phyloP scores from a whole-genome alignment of 2,113 vertebrate genomes.

The Echinops telfairi region DNA sequence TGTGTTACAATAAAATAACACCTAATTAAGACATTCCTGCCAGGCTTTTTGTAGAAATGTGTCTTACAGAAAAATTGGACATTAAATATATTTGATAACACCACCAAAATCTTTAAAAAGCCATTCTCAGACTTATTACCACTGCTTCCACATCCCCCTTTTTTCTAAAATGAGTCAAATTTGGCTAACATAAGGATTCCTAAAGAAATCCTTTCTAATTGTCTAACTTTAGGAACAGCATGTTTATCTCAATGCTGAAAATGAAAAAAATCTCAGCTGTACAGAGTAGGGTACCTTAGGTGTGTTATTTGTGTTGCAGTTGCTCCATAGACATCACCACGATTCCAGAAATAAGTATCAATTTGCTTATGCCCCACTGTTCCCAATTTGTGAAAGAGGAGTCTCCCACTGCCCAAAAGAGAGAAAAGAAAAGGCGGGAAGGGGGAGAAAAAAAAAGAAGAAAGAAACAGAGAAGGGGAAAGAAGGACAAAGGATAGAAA shows the following conservation, averaged over 20 bases:
- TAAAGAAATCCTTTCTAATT: conserved; percentile 41
- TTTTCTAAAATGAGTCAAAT: conserved; percentile 40
- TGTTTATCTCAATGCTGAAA: conserved; percentile 70
- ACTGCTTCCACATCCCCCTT: conserved; percentile 17
- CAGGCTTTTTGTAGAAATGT: conserved; percentile 38
- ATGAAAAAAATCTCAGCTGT: conserved; percentile 74
- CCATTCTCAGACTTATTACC: conserved; percentile 46
- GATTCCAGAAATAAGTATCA: conserved; percentile 85
- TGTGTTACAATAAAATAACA: conserved; percentile 59
- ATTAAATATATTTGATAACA: conserved; percentile 57
- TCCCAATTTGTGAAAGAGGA: conserved; percentile 86
- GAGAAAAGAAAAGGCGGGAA: conserved; percentile 49
- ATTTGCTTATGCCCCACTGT: conserved; percentile 85
- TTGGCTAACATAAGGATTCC: conserved; percentile 35
- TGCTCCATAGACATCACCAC: conserved; percentile 85
- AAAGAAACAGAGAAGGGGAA: conserved; percentile 59
- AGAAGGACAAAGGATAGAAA: conserved; percentile 80
- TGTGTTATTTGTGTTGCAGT: conserved; percentile 83
- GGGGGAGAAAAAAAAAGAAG: neutral
- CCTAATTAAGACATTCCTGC: conserved; percentile 33
- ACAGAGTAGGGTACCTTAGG: conserved; percentile 81
- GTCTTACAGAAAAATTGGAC: conserved; percentile 37
- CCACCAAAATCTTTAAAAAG: neutral
- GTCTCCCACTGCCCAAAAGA: conserved; percentile 84
- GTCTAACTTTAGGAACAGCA: conserved; percentile 60